Evolutionary conservation across 2,113 vertebrate species (phyloP).

Genomic region (Centrocercus urophasianus): DNA sequence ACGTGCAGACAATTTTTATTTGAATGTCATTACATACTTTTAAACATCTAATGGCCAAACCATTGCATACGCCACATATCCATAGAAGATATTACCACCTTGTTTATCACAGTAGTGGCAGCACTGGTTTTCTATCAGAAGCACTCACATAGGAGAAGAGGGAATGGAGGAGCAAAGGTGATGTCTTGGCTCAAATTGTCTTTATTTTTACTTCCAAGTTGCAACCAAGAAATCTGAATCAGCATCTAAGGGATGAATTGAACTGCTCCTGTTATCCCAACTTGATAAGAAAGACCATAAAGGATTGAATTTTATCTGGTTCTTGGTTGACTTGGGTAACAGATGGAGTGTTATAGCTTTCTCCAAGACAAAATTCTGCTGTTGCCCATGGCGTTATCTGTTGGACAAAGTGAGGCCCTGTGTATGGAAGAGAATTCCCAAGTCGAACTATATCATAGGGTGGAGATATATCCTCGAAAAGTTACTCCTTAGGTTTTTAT

Average conservation of each 20-base stretch:
- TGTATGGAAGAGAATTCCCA: not conserved
- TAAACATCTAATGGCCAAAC: not conserved
- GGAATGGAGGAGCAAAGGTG: not conserved
- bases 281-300: conserved; percentile 26
- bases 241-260: conserved; percentile 25
- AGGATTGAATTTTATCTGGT: conserved; percentile 45
- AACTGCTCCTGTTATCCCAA: conserved; percentile 52
- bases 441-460: not conserved
- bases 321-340: conserved; percentile 41
- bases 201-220: not conserved
- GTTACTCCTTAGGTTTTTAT: not conserved
- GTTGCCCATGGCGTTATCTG: conserved; percentile 10
- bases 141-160: not conserved
- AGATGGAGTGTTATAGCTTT: conserved; percentile 52
- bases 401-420: not conserved
- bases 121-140: not conserved
- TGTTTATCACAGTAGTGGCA: not conserved
- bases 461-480: not conserved
- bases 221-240: conserved; percentile 38
- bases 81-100: not conserved
- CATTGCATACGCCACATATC: not conserved
- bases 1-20: not conserved
- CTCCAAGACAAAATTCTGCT: conserved; percentile 25
- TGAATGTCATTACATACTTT: not conserved
- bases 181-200: not conserved